phyloP scores from a whole-genome alignment of 2,888 invertebrate species.

The Parnassius glacialis region DNA sequence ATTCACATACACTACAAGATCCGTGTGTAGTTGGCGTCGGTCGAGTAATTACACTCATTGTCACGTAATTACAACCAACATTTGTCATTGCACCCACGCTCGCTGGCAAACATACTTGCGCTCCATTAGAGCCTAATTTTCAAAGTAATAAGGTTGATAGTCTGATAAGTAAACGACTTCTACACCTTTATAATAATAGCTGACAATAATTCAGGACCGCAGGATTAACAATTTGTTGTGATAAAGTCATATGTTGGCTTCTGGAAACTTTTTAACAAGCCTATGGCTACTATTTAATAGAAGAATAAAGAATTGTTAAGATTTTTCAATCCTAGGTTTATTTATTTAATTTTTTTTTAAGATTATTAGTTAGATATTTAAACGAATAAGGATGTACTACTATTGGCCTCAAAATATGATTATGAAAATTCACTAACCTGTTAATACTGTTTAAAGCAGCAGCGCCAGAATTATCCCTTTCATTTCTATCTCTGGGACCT shows the following conservation, averaged over 20 bases:
- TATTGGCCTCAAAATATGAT: neutral
- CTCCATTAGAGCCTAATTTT: constrained; percentile 39
- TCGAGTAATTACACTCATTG: constrained; percentile 72
- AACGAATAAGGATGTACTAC: no score
- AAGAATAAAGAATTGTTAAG: no score
- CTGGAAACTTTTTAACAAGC: neutral
- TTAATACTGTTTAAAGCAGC: constrained; percentile 84
- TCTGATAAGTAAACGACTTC: constrained; percentile 29
- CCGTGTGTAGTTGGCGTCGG: constrained; percentile 44
- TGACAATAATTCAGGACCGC: constrained; percentile 25
- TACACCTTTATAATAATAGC: constrained; percentile 20
- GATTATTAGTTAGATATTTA: no score
- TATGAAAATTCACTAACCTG: constrained; percentile 70
- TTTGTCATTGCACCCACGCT: constrained; percentile 71
- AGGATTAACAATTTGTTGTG: constrained; percentile 31
- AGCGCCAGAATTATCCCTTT: constrained; percentile 77
- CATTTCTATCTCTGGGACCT: constrained; percentile 76
- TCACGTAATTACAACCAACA: constrained; percentile 72
- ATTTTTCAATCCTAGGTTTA: no score
- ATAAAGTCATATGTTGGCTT: constrained; percentile 13
- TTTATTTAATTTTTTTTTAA: no score
- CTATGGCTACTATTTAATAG: no score
- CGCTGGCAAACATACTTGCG: constrained; percentile 37
- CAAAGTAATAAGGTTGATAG: constrained; percentile 36
- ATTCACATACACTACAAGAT: constrained; percentile 26